Conservation (phyloP, 2,888 invertebrate species). For the Chirona hameri region DNA sequence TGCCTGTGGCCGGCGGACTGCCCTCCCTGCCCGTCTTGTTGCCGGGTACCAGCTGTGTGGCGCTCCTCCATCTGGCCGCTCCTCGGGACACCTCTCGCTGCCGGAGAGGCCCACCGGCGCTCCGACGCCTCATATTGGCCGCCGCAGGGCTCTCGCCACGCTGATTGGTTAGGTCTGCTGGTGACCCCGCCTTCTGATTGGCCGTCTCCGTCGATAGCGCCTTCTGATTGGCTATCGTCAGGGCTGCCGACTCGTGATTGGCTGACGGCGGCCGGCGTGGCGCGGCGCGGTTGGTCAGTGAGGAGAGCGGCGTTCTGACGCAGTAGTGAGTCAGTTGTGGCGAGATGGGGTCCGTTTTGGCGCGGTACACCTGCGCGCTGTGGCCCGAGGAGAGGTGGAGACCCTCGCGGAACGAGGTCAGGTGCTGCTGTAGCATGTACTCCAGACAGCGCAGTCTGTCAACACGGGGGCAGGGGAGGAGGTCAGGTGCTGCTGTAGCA, state of each 20-base stretch:
- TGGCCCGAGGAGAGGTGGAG: neutral
- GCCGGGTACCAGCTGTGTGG: neutral
- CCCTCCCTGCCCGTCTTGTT: neutral
- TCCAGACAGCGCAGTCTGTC: conserved; percentile 22
- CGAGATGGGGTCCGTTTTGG: neutral
- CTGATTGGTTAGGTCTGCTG: no score
- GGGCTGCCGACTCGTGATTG: neutral
- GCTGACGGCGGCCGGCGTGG: neutral
- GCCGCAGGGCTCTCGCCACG: neutral
- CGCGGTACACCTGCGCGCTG: neutral
- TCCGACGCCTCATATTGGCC: neutral
- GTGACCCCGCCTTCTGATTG: neutral
- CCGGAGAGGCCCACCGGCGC: neutral
- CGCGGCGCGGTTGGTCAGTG: conserved; percentile 5
- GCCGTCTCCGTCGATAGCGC: neutral
- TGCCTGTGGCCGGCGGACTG: conserved; percentile 22
- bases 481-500: conserved; percentile 25
- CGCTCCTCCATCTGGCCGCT: neutral
- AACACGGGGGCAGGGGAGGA: neutral
- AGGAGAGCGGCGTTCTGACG: conserved; percentile 13
- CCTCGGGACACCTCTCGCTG: neutral
- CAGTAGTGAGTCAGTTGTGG: conserved; percentile 12
- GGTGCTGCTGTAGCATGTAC: conserved; percentile 27
- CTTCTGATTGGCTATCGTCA: neutral
- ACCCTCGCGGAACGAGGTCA: conserved; percentile 22